Percentiles rank a stretch among this genome's conserved stretches.
These are phyloP conservation scores for Aurelia coerulea DNA, from an alignment of 30 jellyfish, hydroid and myxozoan genomes.

Conservation along the genomic window DNA sequence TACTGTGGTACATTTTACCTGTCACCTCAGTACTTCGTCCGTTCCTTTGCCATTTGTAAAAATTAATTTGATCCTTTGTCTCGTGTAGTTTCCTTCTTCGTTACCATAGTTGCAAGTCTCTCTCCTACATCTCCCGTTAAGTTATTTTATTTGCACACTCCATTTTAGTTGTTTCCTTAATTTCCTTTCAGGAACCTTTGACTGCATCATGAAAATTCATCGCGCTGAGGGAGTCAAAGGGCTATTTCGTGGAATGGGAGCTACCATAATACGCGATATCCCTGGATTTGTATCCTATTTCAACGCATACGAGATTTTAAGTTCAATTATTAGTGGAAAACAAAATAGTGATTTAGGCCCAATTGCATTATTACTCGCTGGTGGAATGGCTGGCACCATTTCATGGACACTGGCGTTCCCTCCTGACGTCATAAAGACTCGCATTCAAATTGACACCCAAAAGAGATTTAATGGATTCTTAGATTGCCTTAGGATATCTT, in stretches of 20 bases:
- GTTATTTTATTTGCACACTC: too few relatives aligned
- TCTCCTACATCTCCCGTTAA: too few relatives aligned
- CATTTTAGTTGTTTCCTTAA: too few relatives aligned
- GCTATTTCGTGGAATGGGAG: constrained; percentile 75
- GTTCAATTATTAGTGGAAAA: constrained; percentile 40
- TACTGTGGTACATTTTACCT: too few relatives aligned
- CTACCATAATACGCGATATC: constrained; percentile 81
- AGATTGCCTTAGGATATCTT: constrained; percentile 77
- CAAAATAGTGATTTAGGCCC: constrained; percentile 54
- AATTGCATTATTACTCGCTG: constrained; percentile 76
- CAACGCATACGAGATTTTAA: constrained; percentile 56
- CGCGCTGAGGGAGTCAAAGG: constrained; percentile 74
- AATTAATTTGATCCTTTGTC: too few relatives aligned
- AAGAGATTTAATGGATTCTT: constrained; percentile 65
- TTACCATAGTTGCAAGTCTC: too few relatives aligned
- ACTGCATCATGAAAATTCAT: constrained; percentile 68
- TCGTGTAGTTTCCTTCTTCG: too few relatives aligned
- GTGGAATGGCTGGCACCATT: constrained; percentile 93
- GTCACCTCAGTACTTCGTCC: too few relatives aligned
- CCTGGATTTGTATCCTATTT: constrained; percentile 86
- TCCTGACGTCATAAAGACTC: constrained; percentile 89
- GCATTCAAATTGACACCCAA: constrained; percentile 81
- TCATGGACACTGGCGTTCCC: constrained; percentile 94
- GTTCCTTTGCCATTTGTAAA: too few relatives aligned
- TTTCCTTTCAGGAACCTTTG: constrained; percentile 56